phyloP scores from a whole-genome alignment of 2,888 invertebrate species.

The Coleophora flavipennella region DNA sequence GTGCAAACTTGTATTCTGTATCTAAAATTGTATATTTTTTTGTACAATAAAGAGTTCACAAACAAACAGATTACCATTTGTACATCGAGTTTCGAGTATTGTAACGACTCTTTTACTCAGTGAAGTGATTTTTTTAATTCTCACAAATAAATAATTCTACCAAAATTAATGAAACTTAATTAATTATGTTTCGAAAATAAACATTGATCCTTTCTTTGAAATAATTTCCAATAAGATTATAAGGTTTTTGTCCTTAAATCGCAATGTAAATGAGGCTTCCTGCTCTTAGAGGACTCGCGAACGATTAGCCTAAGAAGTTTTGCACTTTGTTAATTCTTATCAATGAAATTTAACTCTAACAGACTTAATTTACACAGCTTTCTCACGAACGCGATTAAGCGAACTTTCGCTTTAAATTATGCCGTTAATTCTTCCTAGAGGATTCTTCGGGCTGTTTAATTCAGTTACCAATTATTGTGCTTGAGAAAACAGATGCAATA shows the following conservation, averaged over 20 bases:
- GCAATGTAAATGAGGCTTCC: constrained; percentile 15
- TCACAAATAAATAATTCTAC: no score
- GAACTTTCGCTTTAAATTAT: constrained; percentile 2
- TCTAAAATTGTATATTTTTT: no score
- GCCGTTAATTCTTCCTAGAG: neutral
- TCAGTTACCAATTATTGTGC: neutral
- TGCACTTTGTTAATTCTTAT: constrained; percentile 3
- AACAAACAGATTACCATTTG: no score
- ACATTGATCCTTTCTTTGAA: no score
- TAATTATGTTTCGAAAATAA: no score
- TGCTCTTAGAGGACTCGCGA: constrained; percentile 2
- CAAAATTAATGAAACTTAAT: no score
- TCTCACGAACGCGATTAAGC: constrained; percentile 1
- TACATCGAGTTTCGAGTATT: no score
- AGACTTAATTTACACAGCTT: neutral
- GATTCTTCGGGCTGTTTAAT: neutral
- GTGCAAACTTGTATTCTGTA: no score
- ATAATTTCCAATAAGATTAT: constrained; percentile 13
- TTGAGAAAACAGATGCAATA: no score
- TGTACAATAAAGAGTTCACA: no score
- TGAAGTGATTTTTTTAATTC: no score
- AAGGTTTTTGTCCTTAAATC: constrained; percentile 13
- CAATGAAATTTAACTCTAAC: constrained; percentile 4
- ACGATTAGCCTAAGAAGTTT: constrained; percentile 5
- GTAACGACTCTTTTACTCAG: no score